Evolutionary conservation across 2,113 vertebrate species (phyloP), one percentile per base, ranked within the genome.

Genomic region (Petrocephalus zakoni): DNA sequence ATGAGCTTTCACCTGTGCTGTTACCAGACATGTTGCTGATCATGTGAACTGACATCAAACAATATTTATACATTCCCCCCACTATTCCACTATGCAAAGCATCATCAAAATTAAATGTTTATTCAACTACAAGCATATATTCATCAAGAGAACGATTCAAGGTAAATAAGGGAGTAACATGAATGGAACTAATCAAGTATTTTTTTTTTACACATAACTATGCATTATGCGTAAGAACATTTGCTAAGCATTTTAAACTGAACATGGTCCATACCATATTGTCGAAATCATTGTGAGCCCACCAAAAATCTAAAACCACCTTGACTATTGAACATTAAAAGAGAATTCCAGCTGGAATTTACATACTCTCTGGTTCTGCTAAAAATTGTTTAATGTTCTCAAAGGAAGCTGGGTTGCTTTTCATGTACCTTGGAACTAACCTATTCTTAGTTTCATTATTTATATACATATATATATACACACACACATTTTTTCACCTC

Each of bases 21-120:
- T 29, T 29, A 68, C n/a, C 25, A 68, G 61, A 29, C 61, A 68
- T 68, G 25, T 29, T 68, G 61, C 61, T 68, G n/a, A 29, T 10
- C 58, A 68, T 68, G n/a, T 64, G 61, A 29, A 34, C 19, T 9
- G 21, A 22, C 81, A 47, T 83, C 81, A 21, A 82, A 82, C 46
- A 49, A 83, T 68, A 29, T 49, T 68, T 68, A 25, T 29, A 68
- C 61, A 42, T 78, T 78, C 34, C 15, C 29, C 37, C 15, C 72
- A 78, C 29, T 78, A 78, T 29, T 42, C 72, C 5, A 4, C 72
- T 49, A 83, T 49, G 37, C 7, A 83, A 83, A 83, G 22, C 37
- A 49, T 78, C 72, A 42, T 46, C 86, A 51, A 87, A 64, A 87
- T 88, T 82, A 86, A 90, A 58, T 53, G 81, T 83, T 83, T 83